phyloP scores from a whole-genome alignment of 2,888 invertebrate species.

The Entomobrya multifasciata region DNA sequence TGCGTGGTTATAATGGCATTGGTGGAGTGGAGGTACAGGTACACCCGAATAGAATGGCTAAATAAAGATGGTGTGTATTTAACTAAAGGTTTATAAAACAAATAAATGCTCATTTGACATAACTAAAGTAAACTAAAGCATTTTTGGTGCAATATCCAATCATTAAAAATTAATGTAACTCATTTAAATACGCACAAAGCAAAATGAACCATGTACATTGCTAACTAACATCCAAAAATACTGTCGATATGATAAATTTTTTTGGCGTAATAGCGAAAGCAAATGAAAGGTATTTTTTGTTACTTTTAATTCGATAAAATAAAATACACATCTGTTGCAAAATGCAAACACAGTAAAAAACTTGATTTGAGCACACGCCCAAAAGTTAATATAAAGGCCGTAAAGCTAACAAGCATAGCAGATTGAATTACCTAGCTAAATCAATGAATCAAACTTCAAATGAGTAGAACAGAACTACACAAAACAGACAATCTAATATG shows the following conservation, averaged over 20 bases:
- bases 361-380: slow-evolving; percentile 52
- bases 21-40: slow-evolving; percentile 1
- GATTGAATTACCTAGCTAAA: slow-evolving; percentile 34
- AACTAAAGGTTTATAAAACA: too few species aligned
- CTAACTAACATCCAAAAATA: too few species aligned
- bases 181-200: neutral
- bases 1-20: slow-evolving; percentile 2
- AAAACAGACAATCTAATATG: neutral
- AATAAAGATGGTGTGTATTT: neutral
- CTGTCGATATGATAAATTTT: too few species aligned
- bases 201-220: neutral
- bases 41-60: neutral
- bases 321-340: neutral
- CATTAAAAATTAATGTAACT: neutral
- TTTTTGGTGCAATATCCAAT: neutral
- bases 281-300: neutral
- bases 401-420: slow-evolving; percentile 45
- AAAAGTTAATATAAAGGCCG: slow-evolving; percentile 34
- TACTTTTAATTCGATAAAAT: neutral
- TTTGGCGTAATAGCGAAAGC: neutral
- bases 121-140: too few species aligned
- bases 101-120: too few species aligned
- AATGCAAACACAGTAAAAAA: neutral
- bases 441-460: slow-evolving; percentile 38
- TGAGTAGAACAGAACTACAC: neutral